A percentile compares a stretch with the other conserved stretches of the same genome.
Conservation (phyloP, 2,888 invertebrate genomes). For the Mycalesis mineus region DNA sequence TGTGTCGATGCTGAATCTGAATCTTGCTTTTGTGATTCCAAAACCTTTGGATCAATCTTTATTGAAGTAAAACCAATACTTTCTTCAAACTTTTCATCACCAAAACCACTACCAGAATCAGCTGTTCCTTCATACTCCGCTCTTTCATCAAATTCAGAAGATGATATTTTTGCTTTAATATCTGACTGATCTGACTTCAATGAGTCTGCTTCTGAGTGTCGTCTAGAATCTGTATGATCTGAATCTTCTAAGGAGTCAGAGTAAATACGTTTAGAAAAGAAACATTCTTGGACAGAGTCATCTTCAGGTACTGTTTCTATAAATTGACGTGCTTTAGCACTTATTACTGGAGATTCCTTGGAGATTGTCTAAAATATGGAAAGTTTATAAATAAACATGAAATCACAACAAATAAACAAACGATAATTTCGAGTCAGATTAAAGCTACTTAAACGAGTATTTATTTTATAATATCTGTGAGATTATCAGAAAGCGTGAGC, state of each 20-base stretch:
- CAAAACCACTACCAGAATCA: slow-evolving; percentile 73
- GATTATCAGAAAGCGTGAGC: no score
- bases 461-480: no score
- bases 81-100: slow-evolving; percentile 73
- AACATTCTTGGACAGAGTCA: slow-evolving; percentile 75
- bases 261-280: slow-evolving; percentile 74
- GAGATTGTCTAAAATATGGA: slow-evolving; percentile 50
- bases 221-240: slow-evolving; percentile 70
- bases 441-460: no score
- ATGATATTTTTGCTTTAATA: slow-evolving; percentile 66
- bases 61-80: slow-evolving; percentile 68
- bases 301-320: slow-evolving; percentile 77
- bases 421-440: no score
- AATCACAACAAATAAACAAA: background rate
- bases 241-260: slow-evolving; percentile 75
- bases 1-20: slow-evolving; percentile 47
- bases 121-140: slow-evolving; percentile 71
- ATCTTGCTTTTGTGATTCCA: slow-evolving; percentile 59
- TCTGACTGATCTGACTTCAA: slow-evolving; percentile 75
- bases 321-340: slow-evolving; percentile 73
- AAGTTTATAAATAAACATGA: no score
- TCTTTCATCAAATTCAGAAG: slow-evolving; percentile 73
- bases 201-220: slow-evolving; percentile 74
- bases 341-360: slow-evolving; percentile 72
- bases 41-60: slow-evolving; percentile 52